Evolutionary conservation across 1,140 invertebrate genomes (phyloP), one percentile per base, ranked within the genome.

Genomic region (Mercenaria mercenaria): DNA sequence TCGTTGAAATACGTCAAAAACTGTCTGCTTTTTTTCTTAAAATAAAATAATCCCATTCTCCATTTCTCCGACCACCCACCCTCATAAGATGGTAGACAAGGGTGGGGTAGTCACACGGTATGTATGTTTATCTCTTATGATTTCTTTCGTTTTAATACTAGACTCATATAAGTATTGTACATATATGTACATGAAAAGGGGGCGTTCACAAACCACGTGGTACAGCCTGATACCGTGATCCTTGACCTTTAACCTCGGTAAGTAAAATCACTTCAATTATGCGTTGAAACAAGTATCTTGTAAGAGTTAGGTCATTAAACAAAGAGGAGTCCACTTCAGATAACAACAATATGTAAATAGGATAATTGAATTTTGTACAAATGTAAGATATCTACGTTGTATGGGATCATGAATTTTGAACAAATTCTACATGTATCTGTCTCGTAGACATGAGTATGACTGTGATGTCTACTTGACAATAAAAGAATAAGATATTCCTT

Each of bases 221-320:
- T 72, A 41, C 67, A 6, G 67, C 11, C 67, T 72, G 67, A 72
- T 72, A 72, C 67, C 11, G 67, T 72, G 67, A 72, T 3, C 18
- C 3, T 15, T 23, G 37, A 72, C 67, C 67, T 39, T 72, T 72
- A n/a, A 72, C 67, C 67, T 34, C 39, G 67, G 13, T 67, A 72
- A 72, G 34, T 20, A 72, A 37, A 39, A 72, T 72, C 67, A 72
- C 67, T 72, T 72, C 34, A 72, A 72, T 72, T 72, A 72, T 72
- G 39, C 34, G 67, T 72, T 72, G 67, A 37, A 32, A 72, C 67
- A 72, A 72, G 67, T 39, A 39, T n/a, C 67, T 72, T n/a, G 34
- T 72, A 39, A 41, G 34, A 41, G 34, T 72, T 39, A 72, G 29
- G 18, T 72, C 67, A 72, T 72, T 72, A 72, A 15, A 72, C 34